Conservation (phyloP, 1,140 invertebrate species). For the Ladona fulva region DNA sequence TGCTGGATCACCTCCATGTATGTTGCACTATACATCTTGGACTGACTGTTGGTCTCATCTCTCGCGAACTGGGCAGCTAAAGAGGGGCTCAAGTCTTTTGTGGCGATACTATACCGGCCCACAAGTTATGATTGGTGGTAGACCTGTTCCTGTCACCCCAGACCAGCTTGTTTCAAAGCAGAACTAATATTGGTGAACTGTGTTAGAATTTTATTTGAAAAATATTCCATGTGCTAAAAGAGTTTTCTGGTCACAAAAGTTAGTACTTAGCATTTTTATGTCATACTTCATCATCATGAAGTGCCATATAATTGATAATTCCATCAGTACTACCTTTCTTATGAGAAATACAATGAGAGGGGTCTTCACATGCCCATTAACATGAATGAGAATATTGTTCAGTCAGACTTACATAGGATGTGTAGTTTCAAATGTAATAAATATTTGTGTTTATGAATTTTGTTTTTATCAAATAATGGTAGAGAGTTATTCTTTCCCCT, state of each 20-base stretch:
- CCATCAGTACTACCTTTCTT: too few relatives aligned
- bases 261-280: background rate
- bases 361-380: too few relatives aligned
- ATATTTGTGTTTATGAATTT: background rate
- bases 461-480: too few relatives aligned
- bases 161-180: background rate
- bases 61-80: conserved; percentile 58
- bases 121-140: conserved; percentile 27
- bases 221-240: too few relatives aligned
- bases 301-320: background rate
- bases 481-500: too few relatives aligned
- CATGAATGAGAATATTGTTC: background rate
- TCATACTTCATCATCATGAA: background rate
- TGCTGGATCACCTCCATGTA: conserved; percentile 66
- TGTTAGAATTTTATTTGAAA: too few relatives aligned
- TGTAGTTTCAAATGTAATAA: background rate
- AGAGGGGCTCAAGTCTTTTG: conserved; percentile 71
- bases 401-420: background rate
- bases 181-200: background rate
- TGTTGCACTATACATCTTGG: conserved; percentile 73
- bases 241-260: background rate
- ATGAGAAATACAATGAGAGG: too few relatives aligned
- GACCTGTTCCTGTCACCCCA: background rate
- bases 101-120: conserved; percentile 71
- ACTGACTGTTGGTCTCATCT: conserved; percentile 69